phyloP scores from a whole-genome alignment of 2,113 vertebrate species.

The Actenoides lindsayi region DNA sequence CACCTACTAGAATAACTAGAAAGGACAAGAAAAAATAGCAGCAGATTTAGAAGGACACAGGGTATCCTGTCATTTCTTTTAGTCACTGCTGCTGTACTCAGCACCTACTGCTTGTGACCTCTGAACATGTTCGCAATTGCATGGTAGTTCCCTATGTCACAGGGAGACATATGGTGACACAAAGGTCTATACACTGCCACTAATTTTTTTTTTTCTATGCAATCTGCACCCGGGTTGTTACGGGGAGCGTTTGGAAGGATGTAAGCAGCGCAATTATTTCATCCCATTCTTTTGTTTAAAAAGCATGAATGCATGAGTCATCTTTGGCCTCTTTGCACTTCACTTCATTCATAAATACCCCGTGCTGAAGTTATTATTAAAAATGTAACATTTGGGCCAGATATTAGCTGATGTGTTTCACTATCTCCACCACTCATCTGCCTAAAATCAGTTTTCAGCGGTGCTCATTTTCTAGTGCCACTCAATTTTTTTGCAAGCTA shows the following conservation, averaged over 20 bases:
- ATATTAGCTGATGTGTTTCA: background rate
- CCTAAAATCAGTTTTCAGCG: background rate
- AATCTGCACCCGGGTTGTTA: background rate
- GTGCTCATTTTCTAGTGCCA: background rate
- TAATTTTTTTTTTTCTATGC: background rate
- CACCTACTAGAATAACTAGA: background rate
- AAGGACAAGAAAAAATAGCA: background rate
- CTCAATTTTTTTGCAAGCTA: background rate
- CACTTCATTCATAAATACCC: background rate
- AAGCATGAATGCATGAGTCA: background rate
- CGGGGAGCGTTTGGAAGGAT: background rate
- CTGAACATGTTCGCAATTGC: background rate
- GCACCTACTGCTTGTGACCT: background rate
- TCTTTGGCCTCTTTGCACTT: background rate
- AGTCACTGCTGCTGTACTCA: background rate
- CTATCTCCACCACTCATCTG: background rate
- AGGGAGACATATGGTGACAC: background rate
- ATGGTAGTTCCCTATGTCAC: background rate
- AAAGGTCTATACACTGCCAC: background rate
- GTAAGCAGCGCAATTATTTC: background rate
- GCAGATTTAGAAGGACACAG: background rate
- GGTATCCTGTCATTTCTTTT: conserved; percentile 8
- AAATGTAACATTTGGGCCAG: background rate
- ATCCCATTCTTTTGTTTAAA: background rate
- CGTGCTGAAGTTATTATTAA: background rate